phyloP scores from a whole-genome alignment of 2,113 vertebrate genomes.

The Chaetodon auriga region DNA sequence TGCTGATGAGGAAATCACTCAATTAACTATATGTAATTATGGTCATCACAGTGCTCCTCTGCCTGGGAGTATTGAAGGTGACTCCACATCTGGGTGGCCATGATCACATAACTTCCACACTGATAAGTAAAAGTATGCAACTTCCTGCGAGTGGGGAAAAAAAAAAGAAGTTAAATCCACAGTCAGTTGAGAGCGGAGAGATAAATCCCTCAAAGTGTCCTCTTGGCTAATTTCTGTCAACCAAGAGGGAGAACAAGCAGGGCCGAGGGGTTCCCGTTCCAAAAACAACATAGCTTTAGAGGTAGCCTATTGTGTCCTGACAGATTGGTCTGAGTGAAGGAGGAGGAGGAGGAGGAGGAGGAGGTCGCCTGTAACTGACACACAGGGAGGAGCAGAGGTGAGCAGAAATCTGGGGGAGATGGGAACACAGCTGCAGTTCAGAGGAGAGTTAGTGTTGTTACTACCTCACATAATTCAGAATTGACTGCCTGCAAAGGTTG shows the following conservation, averaged over 20 bases:
- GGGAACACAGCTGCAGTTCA: conserved; percentile 78
- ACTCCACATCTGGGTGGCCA: conserved; percentile 47
- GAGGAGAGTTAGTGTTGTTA: conserved; percentile 61
- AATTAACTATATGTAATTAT: neutral
- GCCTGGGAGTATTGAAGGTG: neutral
- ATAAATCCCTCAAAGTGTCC: conserved; percentile 87
- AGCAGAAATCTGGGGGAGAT: conserved; percentile 74
- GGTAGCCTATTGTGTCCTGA: conserved; percentile 87
- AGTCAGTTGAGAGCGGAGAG: conserved; percentile 77
- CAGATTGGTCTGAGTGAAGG: conserved; percentile 86
- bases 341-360: conserved; percentile 58
- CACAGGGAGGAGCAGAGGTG: conserved; percentile 78
- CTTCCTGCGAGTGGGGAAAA: neutral
- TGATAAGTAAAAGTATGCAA: conserved; percentile 58
- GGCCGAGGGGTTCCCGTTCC: conserved; percentile 85
- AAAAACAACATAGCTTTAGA: conserved; percentile 90
- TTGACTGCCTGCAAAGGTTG: conserved; percentile 34
- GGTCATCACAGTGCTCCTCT: neutral
- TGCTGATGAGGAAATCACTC: neutral
- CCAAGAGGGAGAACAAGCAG: conserved; percentile 88
- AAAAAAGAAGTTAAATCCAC: conserved; percentile 27
- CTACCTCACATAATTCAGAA: conserved; percentile 61
- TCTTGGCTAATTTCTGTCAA: conserved; percentile 89
- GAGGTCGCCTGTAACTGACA: conserved; percentile 73
- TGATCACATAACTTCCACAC: conserved; percentile 50